Evolutionary conservation across 64 coral and sea anemone species (phyloP), one percentile per base, ranked within the genome.

Genomic region (Stichodactyla helianthus): DNA sequence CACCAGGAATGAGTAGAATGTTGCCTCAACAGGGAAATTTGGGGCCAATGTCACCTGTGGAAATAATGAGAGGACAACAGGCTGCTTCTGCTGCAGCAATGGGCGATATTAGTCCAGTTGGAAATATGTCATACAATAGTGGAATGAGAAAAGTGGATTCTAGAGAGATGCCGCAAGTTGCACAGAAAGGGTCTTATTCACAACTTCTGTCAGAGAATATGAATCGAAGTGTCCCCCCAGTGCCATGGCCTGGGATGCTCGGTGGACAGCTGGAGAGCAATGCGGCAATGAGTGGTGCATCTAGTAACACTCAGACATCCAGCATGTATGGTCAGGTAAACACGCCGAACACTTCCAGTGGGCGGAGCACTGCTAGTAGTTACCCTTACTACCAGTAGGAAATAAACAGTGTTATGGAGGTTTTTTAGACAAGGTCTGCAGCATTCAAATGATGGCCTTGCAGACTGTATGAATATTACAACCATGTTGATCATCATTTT

Each of bases 1-100:
- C 71, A 58, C 87, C 93, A 53, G 83, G 93, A 7, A 76, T 95
- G 70, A 55, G 6, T 14, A 84, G 93, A 55, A 44, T 91, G 77
- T 87, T 92, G 86, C 52, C 58, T 4, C 88, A 87, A 59, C 91
- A 88, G 23, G 83, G 82, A 63, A 57, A 61, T 5, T 80, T 93
- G 61, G 85, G 62, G 9, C 79, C 85, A 20, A 92, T 92, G 90
- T 78, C 89, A 16, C 89, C 82, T 7, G 84, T 90, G 10, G 89
- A 84, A 2, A 53, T 85, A 53, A 70, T 90, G 54, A 85, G 89
- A 77, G 84, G 77, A 28, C 90, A 92, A 60, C 79, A 78, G 50
- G 79, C 85, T 85, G 82, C 89, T 71, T n/a, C 26, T 77, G 82
- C 89, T 22, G 51, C 83, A 50, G 80, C n/a, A 15, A 87, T 92